Base-by-base conservation (phyloP, 2,113 vertebrate species). In the Microtus oregoni region DNA sequence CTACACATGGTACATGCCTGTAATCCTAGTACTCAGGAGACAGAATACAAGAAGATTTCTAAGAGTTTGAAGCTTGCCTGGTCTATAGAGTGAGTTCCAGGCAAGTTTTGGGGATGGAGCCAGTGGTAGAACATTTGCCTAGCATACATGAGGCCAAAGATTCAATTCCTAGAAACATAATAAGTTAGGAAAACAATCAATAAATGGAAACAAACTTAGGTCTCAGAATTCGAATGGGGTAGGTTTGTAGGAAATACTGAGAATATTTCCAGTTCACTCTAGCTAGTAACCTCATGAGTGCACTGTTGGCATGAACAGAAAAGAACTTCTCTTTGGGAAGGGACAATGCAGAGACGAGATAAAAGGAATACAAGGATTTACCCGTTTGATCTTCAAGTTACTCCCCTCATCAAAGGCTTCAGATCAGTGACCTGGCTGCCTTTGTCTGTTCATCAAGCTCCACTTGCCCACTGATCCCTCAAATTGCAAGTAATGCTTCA, bases 191-290 rank as follows among this genome's bases (percentile, higher is more conserved):
- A n/a, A 87, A 72, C 72, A 52, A n/a, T 24, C 9, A 73, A 58
- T 38, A 82, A 86, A 77, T 55, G 52, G 20, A 95, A 96, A 93
- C 30, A 79, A 47, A 87, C 52, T 79, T 35, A 93, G 58, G 19
- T 26, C 50, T 97, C 35, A 28, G 38, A 92, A 72, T 73, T 81
- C 41, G 90, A 95, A 90, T 38, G 81, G 5, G 26, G 14, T 70
- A 85, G 26, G 30, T 73, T 61, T 91, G 22, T 12, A 91, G 93
- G n/a, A 94, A 92, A 86, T 20, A 68, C 73, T 87, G 41, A 67
- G 76, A 78, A 61, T 90, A 67, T 10, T 26, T 3, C 44, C 15
- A 44, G 3, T 89, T 91, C 11, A 28, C 14, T 22, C 14, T 72
- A 30, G 28, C 70, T 32, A 58, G 50, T 32, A 14, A 70, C 88